These are phyloP conservation scores for Drosophila burlai DNA, from an alignment of 1,140 invertebrate species.

Conservation along the genomic window DNA sequence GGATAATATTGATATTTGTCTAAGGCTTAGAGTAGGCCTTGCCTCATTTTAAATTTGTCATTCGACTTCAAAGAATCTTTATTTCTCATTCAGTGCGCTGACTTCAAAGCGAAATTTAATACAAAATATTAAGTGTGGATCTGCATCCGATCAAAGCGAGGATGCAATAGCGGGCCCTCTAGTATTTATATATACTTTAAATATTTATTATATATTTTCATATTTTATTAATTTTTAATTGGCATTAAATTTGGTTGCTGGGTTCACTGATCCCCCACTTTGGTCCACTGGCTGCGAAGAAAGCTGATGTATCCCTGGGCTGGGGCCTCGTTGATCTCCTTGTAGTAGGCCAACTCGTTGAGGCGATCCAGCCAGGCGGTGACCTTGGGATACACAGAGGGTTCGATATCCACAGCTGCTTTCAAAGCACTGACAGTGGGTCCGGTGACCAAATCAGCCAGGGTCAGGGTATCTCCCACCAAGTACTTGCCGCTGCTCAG, in stretches of 20 bases:
- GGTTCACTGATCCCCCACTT: slow-evolving; percentile 20
- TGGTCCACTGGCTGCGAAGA: slow-evolving; percentile 42
- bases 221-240: neutral
- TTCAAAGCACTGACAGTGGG: slow-evolving; percentile 79
- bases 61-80: no score
- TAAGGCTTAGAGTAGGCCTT: no score
- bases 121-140: no score
- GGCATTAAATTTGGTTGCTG: neutral
- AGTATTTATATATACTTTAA: neutral
- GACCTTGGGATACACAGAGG: slow-evolving; percentile 54
- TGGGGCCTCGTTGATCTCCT: slow-evolving; percentile 64
- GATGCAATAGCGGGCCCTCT: no score
- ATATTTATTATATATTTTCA: neutral
- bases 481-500: slow-evolving; percentile 85
- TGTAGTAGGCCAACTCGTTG: slow-evolving; percentile 61
- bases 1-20: no score
- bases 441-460: slow-evolving; percentile 88
- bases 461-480: slow-evolving; percentile 87
- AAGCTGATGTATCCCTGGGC: slow-evolving; percentile 48
- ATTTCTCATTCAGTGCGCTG: no score
- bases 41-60: no score
- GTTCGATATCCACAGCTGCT: slow-evolving; percentile 54
- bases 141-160: no score
- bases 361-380: slow-evolving; percentile 56
- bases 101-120: no score